phyloP scores from a whole-genome alignment of 2,113 vertebrate genomes.

The Gallinago media region DNA sequence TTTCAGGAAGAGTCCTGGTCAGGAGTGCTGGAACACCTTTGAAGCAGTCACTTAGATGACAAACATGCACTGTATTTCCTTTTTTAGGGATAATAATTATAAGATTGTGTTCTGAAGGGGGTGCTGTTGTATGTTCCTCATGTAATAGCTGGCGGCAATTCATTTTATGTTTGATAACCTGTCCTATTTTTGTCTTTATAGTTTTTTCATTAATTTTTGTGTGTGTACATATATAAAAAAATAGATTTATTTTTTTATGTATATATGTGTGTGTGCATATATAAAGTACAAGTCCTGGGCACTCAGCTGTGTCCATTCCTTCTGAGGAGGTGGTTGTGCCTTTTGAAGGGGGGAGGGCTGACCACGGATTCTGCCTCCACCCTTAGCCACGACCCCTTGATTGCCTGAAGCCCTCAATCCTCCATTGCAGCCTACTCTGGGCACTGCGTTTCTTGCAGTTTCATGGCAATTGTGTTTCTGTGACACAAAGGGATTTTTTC shows the following conservation, averaged over 20 bases:
- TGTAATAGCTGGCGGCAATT: not conserved
- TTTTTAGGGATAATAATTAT: not conserved
- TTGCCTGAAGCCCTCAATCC: not conserved
- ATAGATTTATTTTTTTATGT: too few relatives aligned
- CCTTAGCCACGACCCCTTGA: not conserved
- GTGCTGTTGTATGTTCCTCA: not conserved
- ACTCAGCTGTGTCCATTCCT: not conserved
- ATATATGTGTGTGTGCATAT: too few relatives aligned
- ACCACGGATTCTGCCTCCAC: accelerated
- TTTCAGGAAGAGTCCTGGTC: not conserved
- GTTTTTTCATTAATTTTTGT: not conserved
- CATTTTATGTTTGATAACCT: not conserved
- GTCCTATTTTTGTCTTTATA: not conserved
- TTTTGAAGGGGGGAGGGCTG: not conserved
- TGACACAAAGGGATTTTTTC: conserved; percentile 9
- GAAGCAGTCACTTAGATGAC: not conserved
- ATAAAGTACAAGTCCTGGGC: not conserved
- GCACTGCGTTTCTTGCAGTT: not conserved
- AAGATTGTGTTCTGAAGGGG: not conserved
- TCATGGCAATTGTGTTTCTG: not conserved
- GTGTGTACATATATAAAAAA: not conserved
- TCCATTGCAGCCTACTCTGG: not conserved
- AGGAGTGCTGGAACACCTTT: not conserved
- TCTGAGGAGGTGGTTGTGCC: not conserved
- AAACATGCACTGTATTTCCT: not conserved